Evolutionary conservation across 92 coral and sea anemone species (phyloP), one percentile per base, ranked within the genome.

Genomic region (Palythoa grandis): DNA sequence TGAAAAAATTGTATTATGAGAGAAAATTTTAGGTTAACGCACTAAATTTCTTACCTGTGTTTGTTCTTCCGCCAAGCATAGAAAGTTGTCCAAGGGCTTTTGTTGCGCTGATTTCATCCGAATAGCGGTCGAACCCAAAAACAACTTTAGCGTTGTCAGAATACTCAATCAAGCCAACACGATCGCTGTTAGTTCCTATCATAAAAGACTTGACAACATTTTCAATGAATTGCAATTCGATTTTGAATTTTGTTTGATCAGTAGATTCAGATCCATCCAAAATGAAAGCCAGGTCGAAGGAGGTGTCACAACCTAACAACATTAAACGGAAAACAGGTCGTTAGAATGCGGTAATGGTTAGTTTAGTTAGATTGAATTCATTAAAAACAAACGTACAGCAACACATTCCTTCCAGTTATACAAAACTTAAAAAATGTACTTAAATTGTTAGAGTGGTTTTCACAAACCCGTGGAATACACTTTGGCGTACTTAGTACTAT

Each of bases 141-240:
- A 5, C 22, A 22, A 66, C 85, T 52, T 12, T 67, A 15, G 85
- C 43, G 14, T 6, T 43, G 60, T 66, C 61, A n/a, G 82, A 77
- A 77, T 77, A 77, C 40, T 77, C 82, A 63, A 77, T 77, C 82
- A 77, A 1, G 14, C 82, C 82, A 19, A 77, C 25, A 7, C 82
- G 82, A 6, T 67, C 82, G 23, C 56, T 77, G 82, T 77, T 60
- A 16, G 69, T 77, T 12, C 38, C 82, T 77, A 77, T 77, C 38
- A 2, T 19, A 77, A 77, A 77, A 15, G 82, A 77, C 9, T 77
- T 57, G 11, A 77, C 15, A 66, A 77, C 2, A 77, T 20, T 56
- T 24, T 77, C 82, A 5, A 77, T 77, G 25, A 77, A 77, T 63
- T 77, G 82, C 24, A 77, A 47, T 14, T 22, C 48, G 20, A 52